phyloP scores from a whole-genome alignment of 2,888 invertebrate species.

The Rhagonycha lutea region DNA sequence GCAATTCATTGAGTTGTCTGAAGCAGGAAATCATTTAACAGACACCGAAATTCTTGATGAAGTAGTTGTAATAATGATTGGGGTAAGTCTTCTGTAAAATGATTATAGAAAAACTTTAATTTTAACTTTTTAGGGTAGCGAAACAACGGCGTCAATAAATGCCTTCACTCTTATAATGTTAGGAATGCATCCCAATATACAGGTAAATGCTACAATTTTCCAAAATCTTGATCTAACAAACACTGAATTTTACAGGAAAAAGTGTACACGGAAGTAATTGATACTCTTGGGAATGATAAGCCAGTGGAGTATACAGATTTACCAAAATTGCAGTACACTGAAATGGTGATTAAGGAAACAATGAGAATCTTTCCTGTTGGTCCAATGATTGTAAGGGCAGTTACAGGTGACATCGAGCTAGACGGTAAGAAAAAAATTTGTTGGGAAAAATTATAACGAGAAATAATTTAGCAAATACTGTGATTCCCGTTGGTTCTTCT shows the following conservation, averaged over 20 bases:
- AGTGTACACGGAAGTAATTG: conserved; percentile 52
- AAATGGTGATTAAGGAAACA: background rate
- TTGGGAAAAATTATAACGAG: background rate
- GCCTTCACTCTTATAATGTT: conserved; percentile 41
- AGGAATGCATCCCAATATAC: conserved; percentile 40
- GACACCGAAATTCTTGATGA: conserved; percentile 54
- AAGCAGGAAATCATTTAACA: conserved; percentile 53
- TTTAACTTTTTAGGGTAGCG: background rate
- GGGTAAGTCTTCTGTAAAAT: conserved; percentile 52
- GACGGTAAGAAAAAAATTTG: background rate
- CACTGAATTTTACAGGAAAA: conserved; percentile 32
- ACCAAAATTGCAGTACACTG: background rate
- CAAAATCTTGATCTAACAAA: background rate
- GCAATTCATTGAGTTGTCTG: conserved; percentile 57
- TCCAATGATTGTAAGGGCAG: conserved; percentile 35
- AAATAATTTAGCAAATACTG: background rate
- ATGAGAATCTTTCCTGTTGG: conserved; percentile 24
- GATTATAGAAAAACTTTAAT: background rate
- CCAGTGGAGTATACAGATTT: conserved; percentile 41
- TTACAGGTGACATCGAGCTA: conserved; percentile 16
- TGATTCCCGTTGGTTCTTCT: background rate
- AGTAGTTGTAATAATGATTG: conserved; percentile 59
- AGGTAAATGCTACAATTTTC: conserved; percentile 30
- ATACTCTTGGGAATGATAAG: conserved; percentile 55
- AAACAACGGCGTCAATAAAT: conserved; percentile 29